These are phyloP conservation scores for Scaptomyza parva DNA, from an alignment of 2,888 invertebrate genomes.

Conservation along the genomic window DNA sequence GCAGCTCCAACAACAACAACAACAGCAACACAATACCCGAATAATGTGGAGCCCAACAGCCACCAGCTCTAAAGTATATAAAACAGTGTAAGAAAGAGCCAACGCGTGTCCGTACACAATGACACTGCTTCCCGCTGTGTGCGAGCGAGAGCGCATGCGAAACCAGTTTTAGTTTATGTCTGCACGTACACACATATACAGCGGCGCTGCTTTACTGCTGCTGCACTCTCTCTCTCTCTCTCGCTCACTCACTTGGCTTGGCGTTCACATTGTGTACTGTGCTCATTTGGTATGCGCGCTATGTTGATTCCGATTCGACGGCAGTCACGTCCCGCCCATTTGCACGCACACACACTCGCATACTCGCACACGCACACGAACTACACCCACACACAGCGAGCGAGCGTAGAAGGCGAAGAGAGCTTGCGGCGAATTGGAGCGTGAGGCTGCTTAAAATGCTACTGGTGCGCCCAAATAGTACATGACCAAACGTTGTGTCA, in stretches of 20 bases:
- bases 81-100: constrained; percentile 51
- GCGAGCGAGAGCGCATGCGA: constrained; percentile 56
- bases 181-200: constrained; percentile 54
- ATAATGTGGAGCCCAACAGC: constrained; percentile 38
- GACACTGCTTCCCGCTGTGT: constrained; percentile 18
- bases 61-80: constrained; percentile 58
- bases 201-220: constrained; percentile 45
- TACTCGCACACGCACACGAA: constrained; percentile 43
- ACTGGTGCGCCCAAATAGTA: constrained; percentile 84
- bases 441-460: constrained; percentile 85
- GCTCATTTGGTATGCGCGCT: constrained; percentile 83
- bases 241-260: constrained; percentile 37
- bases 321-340: constrained; percentile 86
- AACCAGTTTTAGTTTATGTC: constrained; percentile 75
- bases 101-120: constrained; percentile 11
- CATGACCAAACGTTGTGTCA: constrained; percentile 84
- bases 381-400: constrained; percentile 49
- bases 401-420: constrained; percentile 30
- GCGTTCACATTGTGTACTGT: constrained; percentile 19
- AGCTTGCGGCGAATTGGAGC: constrained; percentile 79
- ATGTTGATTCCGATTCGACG: constrained; percentile 84
- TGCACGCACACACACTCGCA: constrained; percentile 78
- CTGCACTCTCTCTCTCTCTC: constrained; percentile 27
- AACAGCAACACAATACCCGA: constrained; percentile 12
- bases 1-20: constrained; percentile 63